Percentiles rank a stretch among this genome's conserved stretches.
phyloP scores from a whole-genome alignment of 2,113 vertebrate genomes.

The Piaya cayana region DNA sequence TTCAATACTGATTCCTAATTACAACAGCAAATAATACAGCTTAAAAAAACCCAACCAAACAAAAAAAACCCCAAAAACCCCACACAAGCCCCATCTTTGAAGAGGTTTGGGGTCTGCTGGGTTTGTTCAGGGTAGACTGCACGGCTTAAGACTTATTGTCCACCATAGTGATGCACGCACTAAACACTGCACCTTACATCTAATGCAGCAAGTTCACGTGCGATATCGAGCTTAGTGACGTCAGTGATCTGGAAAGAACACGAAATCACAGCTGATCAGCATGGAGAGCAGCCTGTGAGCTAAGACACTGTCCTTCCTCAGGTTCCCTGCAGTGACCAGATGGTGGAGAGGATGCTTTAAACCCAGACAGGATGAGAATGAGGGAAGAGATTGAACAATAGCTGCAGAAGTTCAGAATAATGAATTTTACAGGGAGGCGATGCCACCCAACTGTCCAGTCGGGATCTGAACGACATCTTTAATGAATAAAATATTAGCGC shows the following conservation, averaged over 20 bases:
- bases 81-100: neutral
- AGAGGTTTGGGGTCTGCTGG: neutral
- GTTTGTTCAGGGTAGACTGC: neutral
- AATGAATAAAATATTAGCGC: conserved; percentile 36
- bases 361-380: neutral
- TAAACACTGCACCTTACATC: neutral
- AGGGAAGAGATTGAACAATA: neutral
- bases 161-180: neutral
- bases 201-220: neutral
- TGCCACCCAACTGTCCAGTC: neutral
- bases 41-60: neutral
- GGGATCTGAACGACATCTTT: conserved; percentile 20
- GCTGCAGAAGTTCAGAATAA: neutral
- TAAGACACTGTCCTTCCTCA: neutral
- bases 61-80: no score
- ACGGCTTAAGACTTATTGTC: neutral
- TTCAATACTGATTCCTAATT: neutral
- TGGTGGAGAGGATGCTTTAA: neutral
- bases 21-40: neutral
- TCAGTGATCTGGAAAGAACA: neutral
- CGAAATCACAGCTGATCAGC: neutral
- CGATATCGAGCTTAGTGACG: neutral
- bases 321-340: neutral
- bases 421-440: neutral
- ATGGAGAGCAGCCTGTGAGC: no score